Percentiles rank a stretch among this genome's conserved stretches.
phyloP scores from a whole-genome alignment of 1,140 invertebrate genomes.

The Sarcophaga bullata region DNA sequence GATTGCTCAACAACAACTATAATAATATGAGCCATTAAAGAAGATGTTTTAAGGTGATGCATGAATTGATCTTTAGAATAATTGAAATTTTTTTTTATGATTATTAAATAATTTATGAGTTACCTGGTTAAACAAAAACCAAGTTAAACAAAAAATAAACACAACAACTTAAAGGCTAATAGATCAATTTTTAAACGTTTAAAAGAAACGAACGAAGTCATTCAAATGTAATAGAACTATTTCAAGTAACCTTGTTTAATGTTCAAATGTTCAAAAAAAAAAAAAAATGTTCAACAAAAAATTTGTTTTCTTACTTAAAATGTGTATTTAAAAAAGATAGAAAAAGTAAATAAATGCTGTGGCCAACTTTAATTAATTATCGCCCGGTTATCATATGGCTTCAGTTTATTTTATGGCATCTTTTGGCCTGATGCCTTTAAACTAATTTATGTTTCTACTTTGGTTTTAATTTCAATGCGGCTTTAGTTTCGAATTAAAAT shows the following conservation, averaged over 20 bases:
- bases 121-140: too few species aligned
- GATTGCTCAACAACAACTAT: neutral
- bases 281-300: neutral
- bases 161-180: neutral
- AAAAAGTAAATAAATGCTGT: too few species aligned
- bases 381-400: neutral
- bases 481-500: neutral
- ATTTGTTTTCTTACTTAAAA: neutral
- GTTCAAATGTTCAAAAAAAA: neutral
- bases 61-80: neutral
- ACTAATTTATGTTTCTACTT: neutral
- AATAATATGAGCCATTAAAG: neutral
- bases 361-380: neutral
- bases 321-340: too few species aligned
- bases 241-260: neutral
- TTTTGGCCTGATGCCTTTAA: neutral
- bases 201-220: neutral
- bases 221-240: neutral
- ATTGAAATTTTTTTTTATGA: neutral
- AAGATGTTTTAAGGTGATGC: constrained; percentile 1
- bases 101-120: too few species aligned
- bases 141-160: neutral
- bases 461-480: neutral
- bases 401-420: neutral
- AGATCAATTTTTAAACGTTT: neutral